A percentile compares a stretch with the other conserved stretches of the same genome.
These are phyloP conservation scores for Episyrphus balteatus DNA, from an alignment of 1,140 invertebrate genomes.

Conservation along the genomic window DNA sequence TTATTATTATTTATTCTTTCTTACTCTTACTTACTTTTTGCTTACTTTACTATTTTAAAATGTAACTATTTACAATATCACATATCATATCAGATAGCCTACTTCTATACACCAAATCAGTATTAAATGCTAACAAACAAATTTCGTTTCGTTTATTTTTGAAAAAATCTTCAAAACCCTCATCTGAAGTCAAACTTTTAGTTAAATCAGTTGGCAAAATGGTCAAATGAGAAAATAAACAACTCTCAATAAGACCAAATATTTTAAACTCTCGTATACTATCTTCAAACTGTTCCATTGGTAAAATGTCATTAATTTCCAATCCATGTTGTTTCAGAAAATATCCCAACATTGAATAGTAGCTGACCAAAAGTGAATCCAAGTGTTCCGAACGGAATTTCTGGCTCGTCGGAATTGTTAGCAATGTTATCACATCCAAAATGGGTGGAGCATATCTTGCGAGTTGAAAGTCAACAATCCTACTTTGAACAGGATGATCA, in stretches of 20 bases:
- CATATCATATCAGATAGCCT: slow-evolving; percentile 39
- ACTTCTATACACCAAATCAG: slow-evolving; percentile 31
- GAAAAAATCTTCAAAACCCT: slow-evolving; percentile 34
- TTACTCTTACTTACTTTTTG: background rate
- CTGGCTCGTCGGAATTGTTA: slow-evolving; percentile 41
- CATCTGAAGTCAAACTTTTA: slow-evolving; percentile 32
- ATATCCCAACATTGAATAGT: slow-evolving; percentile 38
- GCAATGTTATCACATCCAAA: slow-evolving; percentile 40
- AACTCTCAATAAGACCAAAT: slow-evolving; percentile 40
- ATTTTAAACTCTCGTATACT: slow-evolving; percentile 37
- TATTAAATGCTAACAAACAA: slow-evolving; percentile 36
- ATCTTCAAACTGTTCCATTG: slow-evolving; percentile 32
- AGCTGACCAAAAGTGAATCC: slow-evolving; percentile 36
- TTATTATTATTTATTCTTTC: too few relatives aligned
- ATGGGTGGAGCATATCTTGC: slow-evolving; percentile 42
- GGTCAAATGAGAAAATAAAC: slow-evolving; percentile 39
- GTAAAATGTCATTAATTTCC: slow-evolving; percentile 31
- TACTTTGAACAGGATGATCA: slow-evolving; percentile 33
- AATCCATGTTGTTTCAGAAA: slow-evolving; percentile 33
- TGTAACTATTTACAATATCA: slow-evolving; percentile 40
- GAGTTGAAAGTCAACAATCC: slow-evolving; percentile 53
- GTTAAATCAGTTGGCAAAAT: slow-evolving; percentile 29
- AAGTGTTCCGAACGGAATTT: slow-evolving; percentile 37
- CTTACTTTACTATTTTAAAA: slow-evolving; percentile 11
- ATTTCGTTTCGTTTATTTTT: slow-evolving; percentile 37